Base-by-base conservation (phyloP, 2,113 vertebrate species). In the Oplegnathus fasciatus region DNA sequence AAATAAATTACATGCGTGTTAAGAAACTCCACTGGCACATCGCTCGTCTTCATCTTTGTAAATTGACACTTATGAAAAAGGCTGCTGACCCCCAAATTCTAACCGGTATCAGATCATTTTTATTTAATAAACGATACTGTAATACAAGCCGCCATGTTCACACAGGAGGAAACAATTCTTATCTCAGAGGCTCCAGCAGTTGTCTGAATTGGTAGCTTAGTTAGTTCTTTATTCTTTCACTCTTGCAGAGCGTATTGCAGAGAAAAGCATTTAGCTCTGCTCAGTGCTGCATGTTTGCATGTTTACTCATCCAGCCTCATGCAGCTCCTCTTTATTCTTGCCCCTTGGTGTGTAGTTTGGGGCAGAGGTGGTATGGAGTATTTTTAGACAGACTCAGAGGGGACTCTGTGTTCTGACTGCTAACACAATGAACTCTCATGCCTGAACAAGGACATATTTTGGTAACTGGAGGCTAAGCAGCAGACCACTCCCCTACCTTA, bases 361-460 rank as follows among this genome's bases (percentile, higher is more conserved):
- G 90, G 73, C 78, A 86, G 88, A 90, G 91, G 87, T 88, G 87
- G 71, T 24, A 52, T 42, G 70, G 78, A 61, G 88, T 93, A 94
- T 94, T 95, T 94, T 93, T 92, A 95, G 88, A 66, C 69, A 1
- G 52, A 69, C 76, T 91, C 81, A 37, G 60, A 73, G 80, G 81
- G 85, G 76, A 82, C 83, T 88, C 32, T 82, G 30, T 88, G 88
- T 87, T 75, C 86, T 50, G 57, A 86, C 77, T 80, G 67, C 86
- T 76, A 79, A 89, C 90, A 93, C 89, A 93, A 92, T 87, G 90
- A 81, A 91, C 84, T 83, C 84, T 88, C 88, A 55, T 83, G 92
- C 72, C 74, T 92, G 88, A 89, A 91, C 90, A 89, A 92, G 93
- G 86, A 82, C 82, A 85, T 66, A 83, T 52, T 89, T 82, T 82